phyloP scores from a whole-genome alignment of 2,888 invertebrate species.

The Drosophila quinaria region DNA sequence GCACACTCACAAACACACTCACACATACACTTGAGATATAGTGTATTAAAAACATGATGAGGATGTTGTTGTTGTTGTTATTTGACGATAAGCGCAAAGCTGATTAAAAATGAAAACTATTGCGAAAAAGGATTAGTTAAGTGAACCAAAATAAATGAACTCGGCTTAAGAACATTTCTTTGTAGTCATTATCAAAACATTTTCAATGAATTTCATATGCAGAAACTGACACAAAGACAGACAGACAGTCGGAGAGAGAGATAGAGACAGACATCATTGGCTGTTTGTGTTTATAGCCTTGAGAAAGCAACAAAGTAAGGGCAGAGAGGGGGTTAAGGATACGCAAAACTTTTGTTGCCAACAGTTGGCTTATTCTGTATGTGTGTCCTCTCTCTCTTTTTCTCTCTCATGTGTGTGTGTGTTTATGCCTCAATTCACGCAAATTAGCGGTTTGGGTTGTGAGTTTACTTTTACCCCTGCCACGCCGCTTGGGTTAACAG shows the following conservation, averaged over 20 bases:
- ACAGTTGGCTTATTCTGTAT: constrained; percentile 31
- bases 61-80: constrained; percentile 30
- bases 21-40: constrained; percentile 2
- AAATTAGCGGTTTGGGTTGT: constrained; percentile 74
- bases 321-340: constrained; percentile 28
- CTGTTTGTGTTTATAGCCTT: constrained; percentile 20
- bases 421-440: constrained; percentile 67
- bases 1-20: neutral
- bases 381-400: constrained; percentile 2
- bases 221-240: constrained; percentile 29
- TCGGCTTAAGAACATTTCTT: constrained; percentile 77
- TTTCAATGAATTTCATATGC: constrained; percentile 67
- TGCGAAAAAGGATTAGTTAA: constrained; percentile 79
- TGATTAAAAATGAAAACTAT: constrained; percentile 79
- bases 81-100: constrained; percentile 66
- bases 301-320: constrained; percentile 2
- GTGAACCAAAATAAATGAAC: constrained; percentile 82
- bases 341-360: constrained; percentile 56
- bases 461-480: constrained; percentile 32
- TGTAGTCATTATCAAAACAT: constrained; percentile 77
- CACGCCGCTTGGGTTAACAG: constrained; percentile 21
- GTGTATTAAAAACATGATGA: neutral
- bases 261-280: constrained; percentile 23
- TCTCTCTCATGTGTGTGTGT: constrained; percentile 34
- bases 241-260: constrained; percentile 7